phyloP scores from a whole-genome alignment of 2,888 invertebrate species.

The Philhelius pedissequus region DNA sequence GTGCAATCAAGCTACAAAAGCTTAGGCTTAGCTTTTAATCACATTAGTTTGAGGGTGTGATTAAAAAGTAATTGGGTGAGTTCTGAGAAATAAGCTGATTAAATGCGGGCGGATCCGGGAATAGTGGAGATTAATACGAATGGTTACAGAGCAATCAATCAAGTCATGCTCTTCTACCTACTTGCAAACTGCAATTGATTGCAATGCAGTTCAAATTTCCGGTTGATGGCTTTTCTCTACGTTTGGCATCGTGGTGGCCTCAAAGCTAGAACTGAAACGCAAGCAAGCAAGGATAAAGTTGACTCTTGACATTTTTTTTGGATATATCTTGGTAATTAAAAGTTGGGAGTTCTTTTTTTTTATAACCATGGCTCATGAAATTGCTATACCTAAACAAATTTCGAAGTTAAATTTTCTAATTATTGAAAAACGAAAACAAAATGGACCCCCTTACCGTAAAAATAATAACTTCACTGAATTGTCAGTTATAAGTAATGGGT shows the following conservation, averaged over 20 bases:
- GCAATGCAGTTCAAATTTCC: neutral
- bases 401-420: no score
- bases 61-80: constrained; percentile 40
- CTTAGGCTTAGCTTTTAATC: constrained; percentile 48
- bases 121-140: neutral
- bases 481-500: no score
- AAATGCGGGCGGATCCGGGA: neutral
- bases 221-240: neutral
- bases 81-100: constrained; percentile 13
- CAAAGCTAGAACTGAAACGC: no score
- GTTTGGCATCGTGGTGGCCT: no score
- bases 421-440: no score
- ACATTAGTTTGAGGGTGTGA: constrained; percentile 45
- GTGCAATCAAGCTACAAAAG: constrained; percentile 31
- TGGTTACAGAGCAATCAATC: neutral
- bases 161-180: neutral
- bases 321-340: no score
- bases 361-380: neutral
- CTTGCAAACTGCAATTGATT: neutral
- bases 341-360: neutral
- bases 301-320: neutral
- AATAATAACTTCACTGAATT: no score
- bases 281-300: neutral
- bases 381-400: no score
- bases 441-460: no score